These are phyloP conservation scores for Tursiops truncatus DNA, from an alignment of 2,113 vertebrate species.

Conservation along the genomic window DNA sequence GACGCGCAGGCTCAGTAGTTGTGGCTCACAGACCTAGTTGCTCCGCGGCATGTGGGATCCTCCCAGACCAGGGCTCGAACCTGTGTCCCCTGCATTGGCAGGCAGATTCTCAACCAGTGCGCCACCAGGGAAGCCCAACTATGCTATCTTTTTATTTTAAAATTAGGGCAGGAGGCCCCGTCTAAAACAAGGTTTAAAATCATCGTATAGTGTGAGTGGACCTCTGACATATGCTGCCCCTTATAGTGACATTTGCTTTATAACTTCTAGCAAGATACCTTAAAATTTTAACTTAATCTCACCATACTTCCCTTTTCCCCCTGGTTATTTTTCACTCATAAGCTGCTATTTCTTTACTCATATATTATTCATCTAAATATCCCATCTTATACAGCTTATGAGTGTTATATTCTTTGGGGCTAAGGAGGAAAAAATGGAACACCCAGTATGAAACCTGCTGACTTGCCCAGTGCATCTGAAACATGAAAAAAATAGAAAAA, in stretches of 20 bases:
- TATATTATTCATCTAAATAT: background rate
- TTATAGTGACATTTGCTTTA: background rate
- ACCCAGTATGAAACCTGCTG: background rate
- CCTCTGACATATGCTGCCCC: background rate
- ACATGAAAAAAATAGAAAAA: background rate
- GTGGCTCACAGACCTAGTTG: too few relatives aligned
- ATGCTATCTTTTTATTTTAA: background rate
- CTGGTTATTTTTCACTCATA: background rate
- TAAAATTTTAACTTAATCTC: background rate
- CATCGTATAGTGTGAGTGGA: background rate
- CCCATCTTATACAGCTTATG: background rate
- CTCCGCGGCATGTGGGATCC: fast-evolving
- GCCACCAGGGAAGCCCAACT: background rate
- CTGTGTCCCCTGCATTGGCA: too few relatives aligned
- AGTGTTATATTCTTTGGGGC: background rate
- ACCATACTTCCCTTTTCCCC: background rate
- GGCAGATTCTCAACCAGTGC: too few relatives aligned
- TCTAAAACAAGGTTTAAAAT: background rate
- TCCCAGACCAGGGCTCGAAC: too few relatives aligned
- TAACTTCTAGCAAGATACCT: background rate
- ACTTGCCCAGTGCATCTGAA: conserved; percentile 11
- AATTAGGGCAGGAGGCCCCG: background rate
- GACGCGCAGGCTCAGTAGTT: too few relatives aligned
- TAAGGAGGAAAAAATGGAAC: background rate
- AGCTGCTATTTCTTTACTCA: background rate